Percentiles rank a stretch among this genome's conserved stretches.
These are phyloP conservation scores for Meriones psammophilus DNA, from an alignment of 2,797 vertebrate species.

Conservation along the genomic window DNA sequence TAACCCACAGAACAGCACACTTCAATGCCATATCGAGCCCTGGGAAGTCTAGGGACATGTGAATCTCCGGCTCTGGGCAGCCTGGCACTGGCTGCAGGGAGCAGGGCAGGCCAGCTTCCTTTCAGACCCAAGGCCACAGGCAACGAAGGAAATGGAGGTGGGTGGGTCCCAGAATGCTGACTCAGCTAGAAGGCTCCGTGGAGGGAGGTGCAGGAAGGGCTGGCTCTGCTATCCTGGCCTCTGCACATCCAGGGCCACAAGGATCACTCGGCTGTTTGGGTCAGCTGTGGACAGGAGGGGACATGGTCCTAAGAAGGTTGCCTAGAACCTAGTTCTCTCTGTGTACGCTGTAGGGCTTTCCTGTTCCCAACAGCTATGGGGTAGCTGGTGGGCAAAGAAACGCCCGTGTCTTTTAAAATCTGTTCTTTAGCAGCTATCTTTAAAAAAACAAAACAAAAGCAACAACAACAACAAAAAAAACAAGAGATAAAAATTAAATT, in stretches of 20 bases:
- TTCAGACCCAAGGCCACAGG: constrained; percentile 65
- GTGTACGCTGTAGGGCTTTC: neutral
- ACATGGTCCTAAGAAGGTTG: neutral
- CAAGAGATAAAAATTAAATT: neutral
- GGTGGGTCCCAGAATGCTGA: constrained; percentile 58
- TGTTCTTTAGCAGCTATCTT: neutral
- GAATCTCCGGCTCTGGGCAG: neutral
- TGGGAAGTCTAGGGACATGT: neutral
- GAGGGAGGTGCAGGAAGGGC: constrained; percentile 8
- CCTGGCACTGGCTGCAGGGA: neutral
- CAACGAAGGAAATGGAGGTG: constrained; percentile 61
- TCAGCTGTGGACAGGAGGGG: neutral
- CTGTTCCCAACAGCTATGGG: neutral
- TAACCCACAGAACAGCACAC: neutral
- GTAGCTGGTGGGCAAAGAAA: constrained; percentile 14
- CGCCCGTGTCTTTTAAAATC: neutral
- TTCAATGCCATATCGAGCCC: neutral
- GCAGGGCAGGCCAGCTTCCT: constrained; percentile 45
- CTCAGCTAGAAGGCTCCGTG: constrained; percentile 14
- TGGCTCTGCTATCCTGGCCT: neutral
- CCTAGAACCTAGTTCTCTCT: neutral
- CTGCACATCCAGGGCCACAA: neutral
- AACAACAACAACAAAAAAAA: no score
- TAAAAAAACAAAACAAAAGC: neutral
- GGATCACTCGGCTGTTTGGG: neutral